Evolutionary conservation across 2,888 invertebrate species (phyloP), one percentile per base, ranked within the genome.

Genomic region (Conchocele bisecta): DNA sequence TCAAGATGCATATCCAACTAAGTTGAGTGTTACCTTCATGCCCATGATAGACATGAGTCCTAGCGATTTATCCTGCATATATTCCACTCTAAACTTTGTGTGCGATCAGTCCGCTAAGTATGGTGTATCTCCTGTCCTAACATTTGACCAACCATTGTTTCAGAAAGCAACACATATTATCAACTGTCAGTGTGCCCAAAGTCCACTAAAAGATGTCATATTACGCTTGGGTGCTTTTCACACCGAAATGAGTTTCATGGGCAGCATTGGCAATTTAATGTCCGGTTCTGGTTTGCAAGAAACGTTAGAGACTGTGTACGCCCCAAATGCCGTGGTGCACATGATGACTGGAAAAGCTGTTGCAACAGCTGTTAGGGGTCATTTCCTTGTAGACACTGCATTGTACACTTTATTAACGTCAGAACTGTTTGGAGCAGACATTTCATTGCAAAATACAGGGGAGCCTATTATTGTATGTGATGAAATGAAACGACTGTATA

Each of bases 281-380:
- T 56, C 37, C 41, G 74, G 72, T 1, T 76, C 82, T 31, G 83
- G 83, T 6, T 60, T 85, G 22, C 28, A 61, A 24, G 82, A 84
- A 57, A 44, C 81, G 9, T 53, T 84, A 11, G 74, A 72, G 42
- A 46, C 56, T 20, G 71, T 80, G 11, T 85, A 80, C 78, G 82
- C 80, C 9, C n/a, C 61, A 33, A 75, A 81, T 44, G 69, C 75
- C 13, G 80, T 85, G 2, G 26, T 44, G 9, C 79, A 85, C 44
- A 83, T 83, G 59, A 31, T 83, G 24, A 60, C 61, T 57, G 78
- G 83, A 17, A 85, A 84, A 54, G 81, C 81, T 26, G 35, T 68
- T 44, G 44, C 74, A 39, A 37, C 75, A 46, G 72, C 80, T 35
- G 50, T 79, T 15, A 61, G 81, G 35, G 81, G 71, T 20, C 83